Evolutionary conservation across 2,888 invertebrate genomes (phyloP).

Genomic region (Luperina testacea): DNA sequence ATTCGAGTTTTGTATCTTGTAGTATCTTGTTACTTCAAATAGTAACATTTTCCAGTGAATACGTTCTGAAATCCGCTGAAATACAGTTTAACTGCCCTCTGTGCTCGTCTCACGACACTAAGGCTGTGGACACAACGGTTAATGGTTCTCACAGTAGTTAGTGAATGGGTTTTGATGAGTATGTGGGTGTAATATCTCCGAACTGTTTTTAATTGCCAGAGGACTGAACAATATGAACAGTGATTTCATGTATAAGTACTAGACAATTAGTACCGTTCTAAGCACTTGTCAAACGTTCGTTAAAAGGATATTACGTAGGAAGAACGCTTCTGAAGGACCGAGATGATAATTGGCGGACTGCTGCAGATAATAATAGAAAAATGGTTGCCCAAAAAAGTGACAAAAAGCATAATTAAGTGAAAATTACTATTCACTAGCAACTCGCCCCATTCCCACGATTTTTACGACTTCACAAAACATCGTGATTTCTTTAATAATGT

Average conservation of each 20-base stretch:
- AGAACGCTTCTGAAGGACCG: not conserved
- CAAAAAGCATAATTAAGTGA: not conserved
- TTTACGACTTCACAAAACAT: too few relatives aligned
- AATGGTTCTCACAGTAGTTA: not conserved
- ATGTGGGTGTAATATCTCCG: slow-evolving; percentile 5
- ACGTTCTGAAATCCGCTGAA: slow-evolving; percentile 52
- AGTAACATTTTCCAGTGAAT: slow-evolving; percentile 57
- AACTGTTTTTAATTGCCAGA: not conserved
- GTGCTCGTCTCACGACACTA: slow-evolving; percentile 34
- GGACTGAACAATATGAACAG: not conserved
- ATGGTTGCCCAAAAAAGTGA: not conserved
- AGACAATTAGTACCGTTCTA: not conserved
- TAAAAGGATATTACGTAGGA: not conserved
- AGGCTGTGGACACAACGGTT: slow-evolving; percentile 37
- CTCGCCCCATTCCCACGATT: too few relatives aligned
- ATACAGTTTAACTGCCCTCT: slow-evolving; percentile 55
- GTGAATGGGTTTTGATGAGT: slow-evolving; percentile 4
- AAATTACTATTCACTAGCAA: too few relatives aligned
- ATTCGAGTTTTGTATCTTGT: slow-evolving; percentile 19
- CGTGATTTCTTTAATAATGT: too few relatives aligned
- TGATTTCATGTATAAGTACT: not conserved
- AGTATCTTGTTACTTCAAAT: slow-evolving; percentile 35
- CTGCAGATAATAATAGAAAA: not conserved
- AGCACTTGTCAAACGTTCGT: not conserved
- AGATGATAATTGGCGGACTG: too few relatives aligned